Evolutionary conservation across 37 sponge, comb jelly and placozoan genomes (phyloP), one percentile per base, ranked within the genome.

Genomic region (Eunapius fragilis): DNA sequence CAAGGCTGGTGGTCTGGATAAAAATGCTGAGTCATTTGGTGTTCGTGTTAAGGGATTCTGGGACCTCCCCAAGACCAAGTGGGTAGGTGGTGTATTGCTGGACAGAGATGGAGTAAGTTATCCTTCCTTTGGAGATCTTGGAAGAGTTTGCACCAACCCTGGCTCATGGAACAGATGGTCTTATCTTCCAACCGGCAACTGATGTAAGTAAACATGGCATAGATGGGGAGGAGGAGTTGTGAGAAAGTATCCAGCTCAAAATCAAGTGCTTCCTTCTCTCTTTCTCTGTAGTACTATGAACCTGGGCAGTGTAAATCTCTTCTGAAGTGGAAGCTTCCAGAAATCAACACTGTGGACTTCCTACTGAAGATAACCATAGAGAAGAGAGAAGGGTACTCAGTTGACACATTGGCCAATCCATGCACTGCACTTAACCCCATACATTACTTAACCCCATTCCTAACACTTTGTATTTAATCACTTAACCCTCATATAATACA

Each of bases 261-360:
- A n/a, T n/a, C n/a, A n/a, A n/a, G n/a, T n/a, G n/a, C n/a, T n/a
- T n/a, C n/a, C 13, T 36, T 49, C 31, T 0, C 19, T 50, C 50
- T 70, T 2, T 69, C 35, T 49, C 25, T 87, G 48, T 78, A 98
- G 95, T 87, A 93, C 2, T 99, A 99, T 82, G 80, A 68, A 6
- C 74, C 93, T 34, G 97, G 98, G 0, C 82, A 82, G 70, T 92
- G 96, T 78, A 49, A 79, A 22, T 75, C 71, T 0, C 83, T 99
- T 37, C 89, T 99, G 17, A 99, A 99, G 73, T 99, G 99, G 99
- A 99, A 99, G 79, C 99, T 97, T 34, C 80, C 92, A 33, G 92
- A 93, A 24, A 83, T 99, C 31, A 99, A 99, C 82, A 86, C 91
- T 28, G 96, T 99, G 5, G 99, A 99, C 84, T 99, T 99, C 80